Evolutionary conservation across 2,888 invertebrate genomes (phyloP), one percentile per base, ranked within the genome.

Genomic region (Cremastinae sp.): DNA sequence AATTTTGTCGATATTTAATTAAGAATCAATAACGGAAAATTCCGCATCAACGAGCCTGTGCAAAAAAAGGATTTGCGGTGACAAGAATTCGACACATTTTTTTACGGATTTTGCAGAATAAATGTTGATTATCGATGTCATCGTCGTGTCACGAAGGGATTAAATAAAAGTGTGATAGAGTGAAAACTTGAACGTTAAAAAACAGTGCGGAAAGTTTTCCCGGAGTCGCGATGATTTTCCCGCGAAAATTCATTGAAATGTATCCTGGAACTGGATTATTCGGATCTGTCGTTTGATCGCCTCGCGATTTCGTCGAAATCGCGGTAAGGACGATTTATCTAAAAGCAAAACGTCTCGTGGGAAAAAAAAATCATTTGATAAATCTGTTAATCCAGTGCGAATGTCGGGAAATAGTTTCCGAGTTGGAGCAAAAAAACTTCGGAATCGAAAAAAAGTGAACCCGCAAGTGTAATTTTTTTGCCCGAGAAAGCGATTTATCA

Each of bases 61-160:
- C 28, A 7, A 2, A 51, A 59, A 59, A 61, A 70, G 70, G 70
- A 70, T 70, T 61, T 70, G 70, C 61, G 70, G 70, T 70, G 70
- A 61, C 37, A 8, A 18, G 45, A 39, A 14, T 45, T 62, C 16
- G 47, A n/a, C 28, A 14, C 45, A 5, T 43, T 12, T 59, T 12
- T 8, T 18, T 28, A 59, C 9, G 45, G 9, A 5, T 12, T 8
- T 8, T 49, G 16, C 22, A 7, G 51, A 12, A 12, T 51, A 8
- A 5, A 8, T 10, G 22, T n/a, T 16, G 28, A 22, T 41, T 5
- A 14, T 20, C 22, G 39, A 39, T 70, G 69, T 70, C 35, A 9
- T 37, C 7, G 45, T 18, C 43, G 70, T 70, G 70, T 43, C 35
- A 14, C 51, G 69, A 51, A 3, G 28, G 28, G 28, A 28, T 28